Evolutionary conservation across 2,797 vertebrate genomes (phyloP).

Genomic region (Champsocephalus gunnari): DNA sequence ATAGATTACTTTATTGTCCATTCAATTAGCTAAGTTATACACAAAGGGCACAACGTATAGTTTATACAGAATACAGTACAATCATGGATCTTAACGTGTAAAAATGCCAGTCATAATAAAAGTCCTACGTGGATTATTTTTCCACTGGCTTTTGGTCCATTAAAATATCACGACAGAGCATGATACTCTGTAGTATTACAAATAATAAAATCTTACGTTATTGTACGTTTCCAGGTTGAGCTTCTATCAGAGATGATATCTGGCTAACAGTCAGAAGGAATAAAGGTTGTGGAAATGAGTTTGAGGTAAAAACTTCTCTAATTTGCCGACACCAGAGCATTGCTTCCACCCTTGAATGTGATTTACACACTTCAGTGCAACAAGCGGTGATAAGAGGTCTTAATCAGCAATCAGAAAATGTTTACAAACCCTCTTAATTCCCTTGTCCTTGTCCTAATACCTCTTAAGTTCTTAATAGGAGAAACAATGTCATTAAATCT

Average conservation of each 20-base stretch:
- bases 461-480: constrained; percentile 65
- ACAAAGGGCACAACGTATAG: too few relatives aligned
- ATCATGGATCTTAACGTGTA: too few relatives aligned
- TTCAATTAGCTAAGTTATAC: too few relatives aligned
- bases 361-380: constrained; percentile 18
- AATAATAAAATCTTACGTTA: too few relatives aligned
- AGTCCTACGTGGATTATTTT: too few relatives aligned
- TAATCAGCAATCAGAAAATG: constrained; percentile 50
- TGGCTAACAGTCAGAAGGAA: background rate
- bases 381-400: constrained; percentile 14
- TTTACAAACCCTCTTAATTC: constrained; percentile 51
- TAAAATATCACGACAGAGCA: too few relatives aligned
- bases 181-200: too few relatives aligned
- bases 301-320: background rate
- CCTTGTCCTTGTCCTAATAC: constrained; percentile 57
- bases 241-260: background rate
- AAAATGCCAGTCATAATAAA: too few relatives aligned
- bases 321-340: background rate
- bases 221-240: background rate
- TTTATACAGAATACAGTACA: too few relatives aligned
- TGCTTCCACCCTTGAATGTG: constrained; percentile 3
- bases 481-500: constrained; percentile 61
- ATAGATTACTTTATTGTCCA: too few relatives aligned
- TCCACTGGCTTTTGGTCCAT: too few relatives aligned
- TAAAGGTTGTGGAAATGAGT: background rate